phyloP scores from a whole-genome alignment of 2,888 invertebrate species.

The Caenorhabditis sp. region DNA sequence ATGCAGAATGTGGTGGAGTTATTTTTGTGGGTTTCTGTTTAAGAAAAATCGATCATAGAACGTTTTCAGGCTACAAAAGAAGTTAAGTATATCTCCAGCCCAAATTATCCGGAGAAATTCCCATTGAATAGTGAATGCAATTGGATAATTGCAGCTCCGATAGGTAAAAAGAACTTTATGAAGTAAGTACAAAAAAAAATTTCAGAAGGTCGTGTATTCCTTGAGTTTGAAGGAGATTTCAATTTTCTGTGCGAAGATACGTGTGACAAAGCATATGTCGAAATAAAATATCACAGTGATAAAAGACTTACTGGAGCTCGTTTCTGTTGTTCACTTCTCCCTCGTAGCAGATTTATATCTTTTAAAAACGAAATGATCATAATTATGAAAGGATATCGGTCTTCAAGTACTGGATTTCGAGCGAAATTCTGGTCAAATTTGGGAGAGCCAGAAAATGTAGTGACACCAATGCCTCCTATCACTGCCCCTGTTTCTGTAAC shows the following conservation, averaged over 20 bases:
- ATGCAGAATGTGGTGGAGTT: constrained; percentile 75
- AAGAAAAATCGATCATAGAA: too few relatives aligned
- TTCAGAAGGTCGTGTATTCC: constrained; percentile 67
- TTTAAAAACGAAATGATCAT: constrained; percentile 78
- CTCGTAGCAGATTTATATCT: constrained; percentile 74
- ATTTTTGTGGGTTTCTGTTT: constrained; percentile 70
- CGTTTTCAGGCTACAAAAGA: constrained; percentile 68
- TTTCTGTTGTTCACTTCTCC: constrained; percentile 79
- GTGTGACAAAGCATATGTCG: constrained; percentile 82
- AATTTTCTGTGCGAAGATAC: constrained; percentile 81
- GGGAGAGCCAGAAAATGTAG: constrained; percentile 51
- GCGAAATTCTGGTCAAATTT: constrained; percentile 78
- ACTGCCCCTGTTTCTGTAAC: constrained; percentile 28
- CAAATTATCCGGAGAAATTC: constrained; percentile 75
- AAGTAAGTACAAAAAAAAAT: too few relatives aligned
- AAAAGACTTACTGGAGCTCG: constrained; percentile 80
- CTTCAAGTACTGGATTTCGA: constrained; percentile 71
- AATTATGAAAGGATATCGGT: constrained; percentile 75
- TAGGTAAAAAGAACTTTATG: too few relatives aligned
- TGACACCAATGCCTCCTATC: constrained; percentile 45
- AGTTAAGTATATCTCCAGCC: constrained; percentile 69
- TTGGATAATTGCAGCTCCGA: constrained; percentile 78
- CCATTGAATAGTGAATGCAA: constrained; percentile 74
- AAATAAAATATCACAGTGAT: constrained; percentile 80
- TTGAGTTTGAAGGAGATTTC: constrained; percentile 79